Evolutionary conservation across 1,140 invertebrate genomes (phyloP).

Genomic region (Pseudomyrmex sp.): DNA sequence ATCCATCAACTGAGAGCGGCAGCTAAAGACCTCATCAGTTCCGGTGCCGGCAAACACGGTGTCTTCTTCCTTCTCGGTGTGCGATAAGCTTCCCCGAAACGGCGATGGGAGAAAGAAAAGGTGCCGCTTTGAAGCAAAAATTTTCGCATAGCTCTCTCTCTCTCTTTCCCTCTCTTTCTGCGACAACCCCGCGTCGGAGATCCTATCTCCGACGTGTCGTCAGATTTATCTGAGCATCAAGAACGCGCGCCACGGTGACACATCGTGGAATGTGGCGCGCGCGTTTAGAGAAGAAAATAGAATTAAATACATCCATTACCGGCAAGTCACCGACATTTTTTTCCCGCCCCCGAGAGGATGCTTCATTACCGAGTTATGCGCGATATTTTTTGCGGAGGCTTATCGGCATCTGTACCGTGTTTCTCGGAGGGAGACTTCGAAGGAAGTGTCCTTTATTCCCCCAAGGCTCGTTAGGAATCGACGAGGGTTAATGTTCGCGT

Average conservation of each 20-base stretch:
- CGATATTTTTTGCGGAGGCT: slow-evolving; percentile 63
- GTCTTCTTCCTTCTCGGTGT: slow-evolving; percentile 40
- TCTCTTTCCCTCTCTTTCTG: background rate
- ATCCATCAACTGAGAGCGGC: slow-evolving; percentile 76
- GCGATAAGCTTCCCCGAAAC: slow-evolving; percentile 67
- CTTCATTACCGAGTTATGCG: slow-evolving; percentile 71
- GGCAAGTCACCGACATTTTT: slow-evolving; percentile 50
- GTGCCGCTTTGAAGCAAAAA: slow-evolving; percentile 55
- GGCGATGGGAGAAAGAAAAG: slow-evolving; percentile 50
- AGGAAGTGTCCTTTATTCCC: slow-evolving; percentile 58
- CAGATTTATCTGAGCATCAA: slow-evolving; percentile 74
- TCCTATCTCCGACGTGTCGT: slow-evolving; percentile 69
- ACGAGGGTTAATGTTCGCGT: slow-evolving; percentile 52
- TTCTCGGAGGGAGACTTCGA: slow-evolving; percentile 38
- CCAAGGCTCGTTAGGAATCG: slow-evolving; percentile 55
- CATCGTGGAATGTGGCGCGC: slow-evolving; percentile 32
- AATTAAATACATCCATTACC: slow-evolving; percentile 66
- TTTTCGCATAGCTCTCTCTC: slow-evolving; percentile 63
- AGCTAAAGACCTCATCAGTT: slow-evolving; percentile 78
- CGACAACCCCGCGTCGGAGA: slow-evolving; percentile 30
- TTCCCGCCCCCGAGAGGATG: slow-evolving; percentile 12
- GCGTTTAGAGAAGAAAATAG: slow-evolving; percentile 52
- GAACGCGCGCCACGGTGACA: slow-evolving; percentile 54
- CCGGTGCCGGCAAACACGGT: slow-evolving; percentile 72
- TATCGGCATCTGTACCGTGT: slow-evolving; percentile 69